Percentiles rank a stretch among this genome's conserved stretches.
Evolutionary conservation across 2,888 invertebrate genomes (phyloP).

Genomic region (Eurois occulta): DNA sequence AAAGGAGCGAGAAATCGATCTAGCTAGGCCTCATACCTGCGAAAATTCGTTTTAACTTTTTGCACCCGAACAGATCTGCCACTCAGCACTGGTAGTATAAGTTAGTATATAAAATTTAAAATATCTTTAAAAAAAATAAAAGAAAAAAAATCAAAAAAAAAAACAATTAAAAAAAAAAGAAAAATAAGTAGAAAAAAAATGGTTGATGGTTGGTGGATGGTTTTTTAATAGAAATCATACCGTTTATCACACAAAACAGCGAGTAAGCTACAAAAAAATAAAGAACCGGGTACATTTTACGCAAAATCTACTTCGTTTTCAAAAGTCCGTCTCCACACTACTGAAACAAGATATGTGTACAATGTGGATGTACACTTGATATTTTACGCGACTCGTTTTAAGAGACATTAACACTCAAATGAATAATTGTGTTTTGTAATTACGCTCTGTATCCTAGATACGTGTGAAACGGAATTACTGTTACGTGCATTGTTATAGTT

Average conservation of each 20-base stretch:
- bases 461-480: conserved; percentile 20
- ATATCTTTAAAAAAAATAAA: no score
- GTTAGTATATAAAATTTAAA: no score
- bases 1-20: no score
- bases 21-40: no score
- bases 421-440: conserved; percentile 83
- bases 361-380: conserved; percentile 83
- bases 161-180: no score
- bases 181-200: no score
- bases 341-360: conserved; percentile 75
- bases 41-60: no score
- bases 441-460: conserved; percentile 58
- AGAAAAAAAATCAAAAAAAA: no score
- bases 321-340: conserved; percentile 73
- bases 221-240: neutral
- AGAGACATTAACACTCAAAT: conserved; percentile 81
- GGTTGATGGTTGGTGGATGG: no score
- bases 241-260: neutral
- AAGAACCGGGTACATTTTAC: neutral
- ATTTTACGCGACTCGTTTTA: conserved; percentile 85
- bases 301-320: neutral
- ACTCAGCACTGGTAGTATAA: no score
- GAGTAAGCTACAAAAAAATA: neutral
- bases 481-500: conserved; percentile 24
- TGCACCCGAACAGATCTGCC: no score